Evolutionary conservation across 2,888 invertebrate species (phyloP).

Genomic region (Mythimna ferrago): DNA sequence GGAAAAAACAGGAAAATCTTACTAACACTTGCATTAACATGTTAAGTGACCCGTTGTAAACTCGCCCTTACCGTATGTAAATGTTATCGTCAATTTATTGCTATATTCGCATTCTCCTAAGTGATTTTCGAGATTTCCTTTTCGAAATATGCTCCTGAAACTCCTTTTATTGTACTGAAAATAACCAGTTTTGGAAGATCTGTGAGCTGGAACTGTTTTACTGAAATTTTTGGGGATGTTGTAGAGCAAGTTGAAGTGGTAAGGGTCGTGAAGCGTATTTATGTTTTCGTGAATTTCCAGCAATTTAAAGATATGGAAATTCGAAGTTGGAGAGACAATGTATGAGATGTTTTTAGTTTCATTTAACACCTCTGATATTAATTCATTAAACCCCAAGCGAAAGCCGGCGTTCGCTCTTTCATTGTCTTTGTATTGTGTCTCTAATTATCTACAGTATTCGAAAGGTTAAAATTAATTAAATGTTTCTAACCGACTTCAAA

Average conservation of each 20-base stretch:
- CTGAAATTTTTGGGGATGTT: slow-evolving; percentile 31
- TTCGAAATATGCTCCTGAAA: slow-evolving; percentile 78
- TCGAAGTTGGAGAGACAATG: slow-evolving; percentile 70
- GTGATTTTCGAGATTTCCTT: slow-evolving; percentile 87
- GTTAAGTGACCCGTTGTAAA: slow-evolving; percentile 83
- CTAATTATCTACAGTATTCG: no score
- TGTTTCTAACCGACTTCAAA: no score
- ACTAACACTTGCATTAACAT: slow-evolving; percentile 75
- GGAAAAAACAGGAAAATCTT: slow-evolving; percentile 72
- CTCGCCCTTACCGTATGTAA: slow-evolving; percentile 84
- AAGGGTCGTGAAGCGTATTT: slow-evolving; percentile 73
- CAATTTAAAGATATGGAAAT: slow-evolving; percentile 74
- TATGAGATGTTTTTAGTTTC: slow-evolving; percentile 31
- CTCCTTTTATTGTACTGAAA: slow-evolving; percentile 74
- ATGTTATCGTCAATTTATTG: slow-evolving; percentile 88
- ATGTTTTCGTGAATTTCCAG: slow-evolving; percentile 79
- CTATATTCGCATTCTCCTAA: slow-evolving; percentile 84
- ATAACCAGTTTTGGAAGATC: slow-evolving; percentile 68
- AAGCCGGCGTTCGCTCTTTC: no score
- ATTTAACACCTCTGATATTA: not conserved
- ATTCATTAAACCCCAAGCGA: no score
- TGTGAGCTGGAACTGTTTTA: slow-evolving; percentile 48
- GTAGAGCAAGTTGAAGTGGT: slow-evolving; percentile 68
- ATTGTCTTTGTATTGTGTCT: no score
- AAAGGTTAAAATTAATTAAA: no score